Base-by-base conservation (phyloP, 2,113 vertebrate genomes). In the Brachyhypopomus occidentalis region DNA sequence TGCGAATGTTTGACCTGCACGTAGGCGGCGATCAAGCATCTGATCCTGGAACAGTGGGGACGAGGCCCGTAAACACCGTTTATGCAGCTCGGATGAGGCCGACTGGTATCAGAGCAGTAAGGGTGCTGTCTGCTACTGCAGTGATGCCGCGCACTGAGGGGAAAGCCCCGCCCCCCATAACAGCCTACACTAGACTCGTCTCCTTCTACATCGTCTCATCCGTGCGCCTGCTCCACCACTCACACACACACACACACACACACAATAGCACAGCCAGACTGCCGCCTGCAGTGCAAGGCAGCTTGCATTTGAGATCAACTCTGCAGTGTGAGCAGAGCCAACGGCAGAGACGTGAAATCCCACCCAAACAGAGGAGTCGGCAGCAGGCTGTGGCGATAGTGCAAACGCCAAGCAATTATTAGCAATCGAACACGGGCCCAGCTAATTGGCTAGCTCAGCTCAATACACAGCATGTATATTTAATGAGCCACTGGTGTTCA, bases 251-350 rank as follows among this genome's bases (percentile, higher is more conserved):
- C 38, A n/a, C 45, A 75, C 70, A 34, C 66, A 36, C 38, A 36
- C 45, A 63, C 63, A 55, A 67, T 87, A 85, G 84, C 60, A 75
- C 82, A 87, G 87, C 89, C 87, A 87, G 83, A 16, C 77, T 81
- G 86, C 87, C 88, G 89, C 88, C 90, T 90, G 87, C 88, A 86
- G 88, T 87, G 83, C 72, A 52, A 79, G 74, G 52, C 66, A 81
- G 78, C 80, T 79, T 67, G 41, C 27, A 70, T 72, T 78, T 38
- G 60, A 81, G n/a, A 75, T 79, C 59, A 73, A 56, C 23, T 30
- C 60, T n/a, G 79, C 45, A 63, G 86, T 78, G 56, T 72, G 77
- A 82, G 69, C 71, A 38, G 55, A 34, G 34, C 36, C n/a, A 74
- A 73, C 11, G 41, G 19, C 19, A 69, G 19, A n/a, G 66, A 41